phyloP scores from a whole-genome alignment of 2,888 invertebrate genomes.

The Mythimna impura region DNA sequence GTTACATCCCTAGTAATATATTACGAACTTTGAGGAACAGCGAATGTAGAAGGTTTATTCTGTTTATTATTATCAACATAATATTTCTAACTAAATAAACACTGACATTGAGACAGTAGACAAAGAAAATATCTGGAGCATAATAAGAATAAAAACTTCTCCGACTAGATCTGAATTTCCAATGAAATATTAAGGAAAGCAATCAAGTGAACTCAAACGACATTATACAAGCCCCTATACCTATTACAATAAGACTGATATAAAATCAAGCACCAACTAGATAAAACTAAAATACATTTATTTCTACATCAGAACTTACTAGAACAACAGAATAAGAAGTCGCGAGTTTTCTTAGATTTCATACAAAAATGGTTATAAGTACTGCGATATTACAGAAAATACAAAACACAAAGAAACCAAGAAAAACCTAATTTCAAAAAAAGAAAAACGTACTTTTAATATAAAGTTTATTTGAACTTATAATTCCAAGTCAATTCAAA shows the following conservation, averaged over 20 bases:
- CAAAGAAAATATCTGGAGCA: neutral
- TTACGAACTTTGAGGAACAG: too few relatives aligned
- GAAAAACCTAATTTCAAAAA: too few relatives aligned
- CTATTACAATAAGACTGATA: neutral
- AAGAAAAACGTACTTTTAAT: too few relatives aligned
- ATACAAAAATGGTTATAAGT: too few relatives aligned
- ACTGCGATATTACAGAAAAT: too few relatives aligned
- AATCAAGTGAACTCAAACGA: conserved; percentile 21
- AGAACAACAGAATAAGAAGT: too few relatives aligned
- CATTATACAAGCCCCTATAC: conserved; percentile 1
- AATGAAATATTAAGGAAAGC: conserved; percentile 15
- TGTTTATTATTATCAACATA: neutral
- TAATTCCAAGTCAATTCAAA: too few relatives aligned
- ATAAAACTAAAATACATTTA: neutral
- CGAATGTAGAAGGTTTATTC: neutral
- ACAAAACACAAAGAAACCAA: too few relatives aligned
- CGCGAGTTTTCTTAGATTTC: too few relatives aligned
- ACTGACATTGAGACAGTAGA: neutral
- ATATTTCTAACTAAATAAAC: conserved; percentile 18
- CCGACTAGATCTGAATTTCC: conserved; percentile 10
- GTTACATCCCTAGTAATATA: too few relatives aligned
- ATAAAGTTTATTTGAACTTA: too few relatives aligned
- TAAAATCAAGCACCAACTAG: neutral
- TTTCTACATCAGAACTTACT: neutral
- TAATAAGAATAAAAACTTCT: neutral